Conservation (phyloP, 2,797 vertebrate genomes). For the Kryptopterus vitreolus region DNA sequence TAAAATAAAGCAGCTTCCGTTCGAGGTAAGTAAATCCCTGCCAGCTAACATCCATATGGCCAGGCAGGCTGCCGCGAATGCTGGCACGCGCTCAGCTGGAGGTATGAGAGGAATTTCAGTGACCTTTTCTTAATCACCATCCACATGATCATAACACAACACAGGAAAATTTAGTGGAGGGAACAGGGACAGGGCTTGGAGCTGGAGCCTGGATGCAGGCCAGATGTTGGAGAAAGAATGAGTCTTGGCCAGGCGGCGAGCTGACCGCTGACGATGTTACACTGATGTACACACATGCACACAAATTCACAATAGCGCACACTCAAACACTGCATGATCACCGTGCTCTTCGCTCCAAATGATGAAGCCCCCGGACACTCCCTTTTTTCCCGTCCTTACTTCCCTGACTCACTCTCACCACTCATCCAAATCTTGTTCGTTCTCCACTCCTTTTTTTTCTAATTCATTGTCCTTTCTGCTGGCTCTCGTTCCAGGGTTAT, state of each 20-base stretch:
- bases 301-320: constrained; percentile 40
- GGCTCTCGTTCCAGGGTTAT: constrained; percentile 26
- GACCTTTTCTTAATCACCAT: constrained; percentile 30
- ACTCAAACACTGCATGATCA: constrained; percentile 55
- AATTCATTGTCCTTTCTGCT: constrained; percentile 41
- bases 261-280: constrained; percentile 66
- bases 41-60: constrained; percentile 37
- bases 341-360: constrained; percentile 70
- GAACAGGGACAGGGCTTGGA: constrained; percentile 31
- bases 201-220: constrained; percentile 62
- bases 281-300: constrained; percentile 14
- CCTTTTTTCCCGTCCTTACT: constrained; percentile 40
- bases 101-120: constrained; percentile 18
- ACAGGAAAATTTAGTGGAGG: constrained; percentile 23
- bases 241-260: constrained; percentile 72
- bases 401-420: constrained; percentile 41
- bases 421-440: constrained; percentile 45
- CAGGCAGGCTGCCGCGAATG: constrained; percentile 1
- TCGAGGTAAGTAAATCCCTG: constrained; percentile 24
- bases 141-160: constrained; percentile 49
- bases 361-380: constrained; percentile 71
- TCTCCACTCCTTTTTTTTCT: constrained; percentile 7
- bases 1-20: constrained; percentile 25
- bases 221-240: constrained; percentile 71
- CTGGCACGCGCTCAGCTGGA: constrained; percentile 33